These are phyloP conservation scores for Pachypeltis micranthus DNA, from an alignment of 1,140 invertebrate genomes.

Conservation along the genomic window DNA sequence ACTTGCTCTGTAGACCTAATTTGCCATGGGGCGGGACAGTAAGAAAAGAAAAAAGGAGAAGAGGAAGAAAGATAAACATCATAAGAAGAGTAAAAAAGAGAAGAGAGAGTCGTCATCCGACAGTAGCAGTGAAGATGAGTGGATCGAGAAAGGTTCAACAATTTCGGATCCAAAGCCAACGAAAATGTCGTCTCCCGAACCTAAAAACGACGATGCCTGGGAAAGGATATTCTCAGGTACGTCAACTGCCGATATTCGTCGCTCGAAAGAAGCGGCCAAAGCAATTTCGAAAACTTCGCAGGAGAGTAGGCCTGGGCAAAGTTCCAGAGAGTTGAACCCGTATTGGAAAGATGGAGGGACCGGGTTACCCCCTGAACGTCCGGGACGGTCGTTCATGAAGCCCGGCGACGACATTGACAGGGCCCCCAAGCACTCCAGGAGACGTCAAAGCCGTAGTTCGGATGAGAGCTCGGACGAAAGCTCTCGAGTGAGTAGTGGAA, in stretches of 20 bases:
- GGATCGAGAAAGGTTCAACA: conserved; percentile 20
- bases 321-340: conserved; percentile 72
- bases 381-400: background rate
- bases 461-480: too few species aligned
- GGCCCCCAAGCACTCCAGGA: background rate
- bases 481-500: too few species aligned
- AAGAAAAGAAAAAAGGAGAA: too few species aligned
- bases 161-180: background rate
- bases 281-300: conserved; percentile 8
- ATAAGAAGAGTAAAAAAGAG: background rate
- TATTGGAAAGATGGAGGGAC: conserved; percentile 82
- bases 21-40: too few species aligned
- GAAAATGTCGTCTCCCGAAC: background rate
- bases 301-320: conserved; percentile 49
- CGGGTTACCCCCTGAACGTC: conserved; percentile 51
- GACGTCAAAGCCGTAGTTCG: too few species aligned
- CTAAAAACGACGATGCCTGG: conserved; percentile 20
- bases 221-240: conserved; percentile 15
- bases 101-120: background rate
- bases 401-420: background rate
- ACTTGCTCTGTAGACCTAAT: too few species aligned
- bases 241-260: background rate
- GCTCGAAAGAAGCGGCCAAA: conserved; percentile 5
- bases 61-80: background rate
- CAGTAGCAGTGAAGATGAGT: conserved; percentile 20